Conservation (phyloP, 2,797 vertebrate species). For the Scarus forsteni region DNA sequence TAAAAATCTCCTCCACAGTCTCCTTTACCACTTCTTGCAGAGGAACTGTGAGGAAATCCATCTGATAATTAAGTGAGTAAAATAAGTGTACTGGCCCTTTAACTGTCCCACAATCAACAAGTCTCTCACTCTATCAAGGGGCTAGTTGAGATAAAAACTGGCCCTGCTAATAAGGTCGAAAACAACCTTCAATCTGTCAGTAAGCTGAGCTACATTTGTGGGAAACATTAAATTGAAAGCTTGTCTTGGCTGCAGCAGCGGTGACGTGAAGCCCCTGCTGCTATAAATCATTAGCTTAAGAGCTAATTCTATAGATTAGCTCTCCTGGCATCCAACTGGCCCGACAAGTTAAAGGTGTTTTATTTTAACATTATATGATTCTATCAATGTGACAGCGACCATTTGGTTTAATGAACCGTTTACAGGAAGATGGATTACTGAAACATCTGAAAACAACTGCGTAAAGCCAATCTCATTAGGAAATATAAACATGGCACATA, state of each 20-base stretch:
- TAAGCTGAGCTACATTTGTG: slow-evolving; percentile 51
- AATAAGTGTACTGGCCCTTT: slow-evolving; percentile 9
- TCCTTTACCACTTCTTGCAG: not conserved
- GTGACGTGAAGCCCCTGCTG: slow-evolving; percentile 38
- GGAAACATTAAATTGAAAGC: slow-evolving; percentile 62
- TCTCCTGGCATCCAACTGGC: slow-evolving; percentile 49
- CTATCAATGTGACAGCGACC: slow-evolving; percentile 54
- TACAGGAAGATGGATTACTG: slow-evolving; percentile 48
- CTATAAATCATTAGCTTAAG: slow-evolving; percentile 68
- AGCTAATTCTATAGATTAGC: slow-evolving; percentile 63
- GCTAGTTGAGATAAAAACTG: slow-evolving; percentile 47
- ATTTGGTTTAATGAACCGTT: slow-evolving; percentile 58
- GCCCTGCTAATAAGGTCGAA: slow-evolving; percentile 49
- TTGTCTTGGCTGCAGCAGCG: slow-evolving; percentile 51
- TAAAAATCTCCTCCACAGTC: not conserved
- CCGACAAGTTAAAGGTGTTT: slow-evolving; percentile 67
- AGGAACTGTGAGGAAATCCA: not conserved
- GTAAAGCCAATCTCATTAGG: slow-evolving; percentile 44
- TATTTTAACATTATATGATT: slow-evolving; percentile 71
- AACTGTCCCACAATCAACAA: slow-evolving; percentile 40
- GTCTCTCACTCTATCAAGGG: slow-evolving; percentile 25
- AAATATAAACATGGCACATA: slow-evolving; percentile 40
- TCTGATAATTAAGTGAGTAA: slow-evolving; percentile 10
- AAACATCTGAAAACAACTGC: slow-evolving; percentile 41
- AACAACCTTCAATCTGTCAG: slow-evolving; percentile 57